Evolutionary conservation across 2,888 invertebrate species (phyloP), one percentile per base, ranked within the genome.

Genomic region (Norana najaformis): DNA sequence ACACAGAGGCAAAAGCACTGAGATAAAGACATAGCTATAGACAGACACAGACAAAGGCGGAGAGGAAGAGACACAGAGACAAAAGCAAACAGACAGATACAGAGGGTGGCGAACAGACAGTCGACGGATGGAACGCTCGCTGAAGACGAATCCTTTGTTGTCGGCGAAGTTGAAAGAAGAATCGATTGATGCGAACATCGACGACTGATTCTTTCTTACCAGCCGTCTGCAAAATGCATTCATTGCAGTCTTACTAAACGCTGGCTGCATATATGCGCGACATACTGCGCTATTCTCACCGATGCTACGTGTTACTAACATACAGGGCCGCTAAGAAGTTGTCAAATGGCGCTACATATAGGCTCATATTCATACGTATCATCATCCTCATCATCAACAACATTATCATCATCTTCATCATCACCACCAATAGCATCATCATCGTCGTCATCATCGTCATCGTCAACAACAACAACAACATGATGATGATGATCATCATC

Each of bases 401-500:
- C 89, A 85, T 85, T 88, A 37, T 90, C 90, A 39, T 85, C 88
- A 30, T 90, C 88, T 30, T 41, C 47, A 8, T 90, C 85, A 88
- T 90, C 88, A 36, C 39, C 88, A 41, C 41, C 36, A 37, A 88
- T 88, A 18, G 85, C 39, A 11, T 88, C 88, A 41, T 90, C 41
- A 30, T 89, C 83, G n/a, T 85, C 89, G 39, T 89, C 89, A 39
- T 89, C 85, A 30, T 89, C 89, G 30, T 89, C 89, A n/a, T 89
- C 89, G 36, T 89, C 89, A 39, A 38, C 89, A 35, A 85, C 89
- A 39, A 85, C 89, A 35, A 37, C 39, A 36, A 30, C 89, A 82
- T 82, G 82, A 53, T 89, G 82, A 82, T 89, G 82, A 82, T 89
- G 82, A 89, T 89, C 89, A 34, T 89, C 36, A 69, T 89, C 89